Conservation (phyloP, 2,888 invertebrate species). For the Dicycla oo region DNA sequence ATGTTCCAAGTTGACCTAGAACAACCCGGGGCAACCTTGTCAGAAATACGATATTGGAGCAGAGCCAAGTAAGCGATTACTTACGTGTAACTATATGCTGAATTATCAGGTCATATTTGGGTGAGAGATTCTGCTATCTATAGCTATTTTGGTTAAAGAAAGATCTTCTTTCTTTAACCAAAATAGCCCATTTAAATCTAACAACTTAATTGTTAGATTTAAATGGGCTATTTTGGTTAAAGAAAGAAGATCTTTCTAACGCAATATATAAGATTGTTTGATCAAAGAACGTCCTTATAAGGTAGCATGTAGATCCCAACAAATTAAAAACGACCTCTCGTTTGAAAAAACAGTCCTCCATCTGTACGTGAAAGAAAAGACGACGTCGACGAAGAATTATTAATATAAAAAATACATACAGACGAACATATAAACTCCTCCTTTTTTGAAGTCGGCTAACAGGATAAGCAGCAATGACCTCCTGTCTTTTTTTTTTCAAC, state of each 20-base stretch:
- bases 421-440: no score
- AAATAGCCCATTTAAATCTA: neutral
- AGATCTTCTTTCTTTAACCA: neutral
- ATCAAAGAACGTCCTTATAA: neutral
- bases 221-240: neutral
- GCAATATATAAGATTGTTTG: neutral
- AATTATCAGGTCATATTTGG: constrained; percentile 18
- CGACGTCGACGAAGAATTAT: neutral
- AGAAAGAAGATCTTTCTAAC: neutral
- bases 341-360: neutral
- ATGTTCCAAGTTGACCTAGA: constrained; percentile 54
- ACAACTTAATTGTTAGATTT: neutral
- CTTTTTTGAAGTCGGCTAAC: no score
- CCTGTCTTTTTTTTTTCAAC: neutral
- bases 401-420: neutral
- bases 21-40: constrained; percentile 59
- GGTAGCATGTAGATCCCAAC: neutral
- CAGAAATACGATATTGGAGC: constrained; percentile 56
- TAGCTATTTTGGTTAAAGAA: no score
- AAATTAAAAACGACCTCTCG: neutral
- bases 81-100: constrained; percentile 27
- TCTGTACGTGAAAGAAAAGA: neutral
- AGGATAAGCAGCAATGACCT: neutral
- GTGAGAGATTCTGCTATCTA: neutral
- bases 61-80: constrained; percentile 57